phyloP scores from a whole-genome alignment of 2,113 vertebrate species.

The Hepsetus odoe region DNA sequence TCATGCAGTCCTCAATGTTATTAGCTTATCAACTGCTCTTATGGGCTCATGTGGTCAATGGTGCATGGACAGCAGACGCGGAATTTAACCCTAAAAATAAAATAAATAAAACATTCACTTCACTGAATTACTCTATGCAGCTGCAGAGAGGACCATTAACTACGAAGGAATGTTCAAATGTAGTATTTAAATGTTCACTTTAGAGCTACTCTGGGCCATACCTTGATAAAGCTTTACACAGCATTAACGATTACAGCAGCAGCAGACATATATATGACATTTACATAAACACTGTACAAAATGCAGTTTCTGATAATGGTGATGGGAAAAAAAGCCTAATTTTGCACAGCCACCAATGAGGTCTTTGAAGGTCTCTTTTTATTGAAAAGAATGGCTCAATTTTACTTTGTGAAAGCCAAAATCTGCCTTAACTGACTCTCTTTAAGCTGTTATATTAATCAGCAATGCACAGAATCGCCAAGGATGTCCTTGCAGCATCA shows the following conservation, averaged over 20 bases:
- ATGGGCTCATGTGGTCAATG: slow-evolving; percentile 26
- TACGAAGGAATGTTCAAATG: background rate
- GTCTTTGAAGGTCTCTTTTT: slow-evolving; percentile 6
- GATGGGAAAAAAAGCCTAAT: slow-evolving; percentile 12
- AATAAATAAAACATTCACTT: background rate
- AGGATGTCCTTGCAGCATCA: background rate
- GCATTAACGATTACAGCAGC: slow-evolving; percentile 21
- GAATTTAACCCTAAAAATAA: background rate
- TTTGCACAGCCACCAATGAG: slow-evolving; percentile 12
- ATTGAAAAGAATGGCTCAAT: background rate
- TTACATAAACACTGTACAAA: slow-evolving; percentile 44
- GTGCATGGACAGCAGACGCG: slow-evolving; percentile 18
- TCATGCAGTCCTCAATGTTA: slow-evolving; percentile 64
- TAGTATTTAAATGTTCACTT: background rate
- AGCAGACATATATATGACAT: slow-evolving; percentile 41
- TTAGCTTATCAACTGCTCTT: slow-evolving; percentile 36
- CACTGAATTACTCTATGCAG: slow-evolving; percentile 7
- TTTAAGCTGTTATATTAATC: slow-evolving; percentile 79
- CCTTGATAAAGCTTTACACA: slow-evolving; percentile 16
- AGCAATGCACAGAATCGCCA: slow-evolving; percentile 11
- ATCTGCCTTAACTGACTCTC: slow-evolving; percentile 75
- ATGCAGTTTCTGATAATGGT: slow-evolving; percentile 32
- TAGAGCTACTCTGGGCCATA: background rate
- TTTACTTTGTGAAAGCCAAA: slow-evolving; percentile 53
- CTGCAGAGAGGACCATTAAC: background rate